Evolutionary conservation across 1,140 invertebrate genomes (phyloP), one percentile per base, ranked within the genome.

Genomic region (Stegodyphus mimosarum): DNA sequence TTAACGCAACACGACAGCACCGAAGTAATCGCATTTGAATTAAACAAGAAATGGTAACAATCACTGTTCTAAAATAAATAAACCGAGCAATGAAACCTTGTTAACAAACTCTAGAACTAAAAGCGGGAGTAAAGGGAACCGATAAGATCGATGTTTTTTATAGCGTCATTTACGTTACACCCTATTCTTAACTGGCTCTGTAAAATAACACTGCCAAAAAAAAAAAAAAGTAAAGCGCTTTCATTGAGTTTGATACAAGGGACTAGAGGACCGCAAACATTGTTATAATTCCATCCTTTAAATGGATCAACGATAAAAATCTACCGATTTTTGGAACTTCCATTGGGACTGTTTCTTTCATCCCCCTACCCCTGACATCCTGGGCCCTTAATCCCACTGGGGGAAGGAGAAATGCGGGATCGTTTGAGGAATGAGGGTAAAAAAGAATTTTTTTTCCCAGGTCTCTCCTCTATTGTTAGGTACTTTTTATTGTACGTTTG

Each of bases 261-360:
- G 15, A 15, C 55, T 60, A 60, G 15, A 60, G 55, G 55, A 60
- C 55, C 55, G 55, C 55, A 60, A 60, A 60, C 55, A 60, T 60
- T 60, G 55, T 60, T 60, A 15, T 60, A 60, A 60, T 60, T 60
- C 55, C 55, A 60, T 60, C 55, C 55, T 60, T 60, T 60, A 60
- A 60, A 60, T 60, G 55, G 55, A 60, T 60, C 55, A 60, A 9
- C 55, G 55, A 60, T 60, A 60, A 60, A 60, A 60, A 60, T 60
- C 55, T 60, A 60, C 55, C 55, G 55, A 60, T 60, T 60, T 33
- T 15, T 9, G 55, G 15, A 60, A 60, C 55, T 60, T 60, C 55
- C 55, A 60, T 2, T 11, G 55, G 55, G 55, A 60, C 55, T 60
- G 55, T 60, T 60, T 60, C 55, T 60, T 60, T 60, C 15, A 60